Conservation (phyloP, 2,888 invertebrate species). For the Cantharis lateralis region DNA sequence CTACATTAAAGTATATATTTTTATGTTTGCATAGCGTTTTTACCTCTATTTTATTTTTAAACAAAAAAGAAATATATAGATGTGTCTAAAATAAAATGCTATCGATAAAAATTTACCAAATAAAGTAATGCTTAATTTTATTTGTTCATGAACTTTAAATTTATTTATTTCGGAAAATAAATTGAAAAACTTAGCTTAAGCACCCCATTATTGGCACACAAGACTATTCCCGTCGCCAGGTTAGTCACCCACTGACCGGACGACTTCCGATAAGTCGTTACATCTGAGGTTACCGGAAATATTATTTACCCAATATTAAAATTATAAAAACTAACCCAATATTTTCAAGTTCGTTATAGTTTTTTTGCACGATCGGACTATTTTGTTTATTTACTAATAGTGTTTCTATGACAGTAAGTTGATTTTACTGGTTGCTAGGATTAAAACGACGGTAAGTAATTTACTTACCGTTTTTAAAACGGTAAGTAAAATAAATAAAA, state of each 20-base stretch:
- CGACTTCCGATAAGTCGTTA: not conserved
- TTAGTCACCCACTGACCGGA: not conserved
- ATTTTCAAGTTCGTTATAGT: not conserved
- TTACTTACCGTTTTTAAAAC: no score
- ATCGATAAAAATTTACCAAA: not conserved
- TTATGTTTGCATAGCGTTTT: slow-evolving; percentile 3
- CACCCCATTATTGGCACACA: no score
- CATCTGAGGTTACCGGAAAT: not conserved
- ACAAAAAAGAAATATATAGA: not conserved
- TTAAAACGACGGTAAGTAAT: no score
- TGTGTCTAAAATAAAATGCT: not conserved
- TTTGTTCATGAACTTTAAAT: not conserved
- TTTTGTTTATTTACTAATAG: no score
- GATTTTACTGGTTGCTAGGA: no score
- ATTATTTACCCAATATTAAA: not conserved
- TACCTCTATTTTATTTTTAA: not conserved
- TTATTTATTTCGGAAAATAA: not conserved
- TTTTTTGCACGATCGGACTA: no score
- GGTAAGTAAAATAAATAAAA: no score
- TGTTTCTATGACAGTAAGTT: no score
- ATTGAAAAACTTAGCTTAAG: not conserved
- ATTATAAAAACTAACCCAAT: not conserved
- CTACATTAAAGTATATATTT: slow-evolving; percentile 27
- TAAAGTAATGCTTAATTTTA: not conserved
- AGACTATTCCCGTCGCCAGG: not conserved